phyloP scores from a whole-genome alignment of 2,888 invertebrate genomes.

The Agonopterix subpropinquella region DNA sequence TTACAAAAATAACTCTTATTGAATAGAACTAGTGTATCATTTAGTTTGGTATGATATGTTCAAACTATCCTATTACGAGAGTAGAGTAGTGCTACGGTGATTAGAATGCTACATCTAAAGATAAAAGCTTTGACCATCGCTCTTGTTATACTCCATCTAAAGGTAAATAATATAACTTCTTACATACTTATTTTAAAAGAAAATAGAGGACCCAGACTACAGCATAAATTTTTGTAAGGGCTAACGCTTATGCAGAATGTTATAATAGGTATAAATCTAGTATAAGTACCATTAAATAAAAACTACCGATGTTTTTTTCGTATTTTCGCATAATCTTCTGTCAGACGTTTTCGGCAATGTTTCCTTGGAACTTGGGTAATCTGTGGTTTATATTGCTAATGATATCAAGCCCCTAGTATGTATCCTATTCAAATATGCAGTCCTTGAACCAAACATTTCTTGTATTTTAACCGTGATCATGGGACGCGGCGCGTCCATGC shows the following conservation, averaged over 20 bases:
- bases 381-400: too few species aligned
- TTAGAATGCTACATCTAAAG: not conserved
- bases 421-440: too few species aligned
- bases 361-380: too few species aligned
- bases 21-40: conserved; percentile 20
- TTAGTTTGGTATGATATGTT: conserved; percentile 43
- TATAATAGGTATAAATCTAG: too few species aligned
- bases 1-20: conserved; percentile 13
- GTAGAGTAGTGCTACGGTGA: conserved; percentile 19
- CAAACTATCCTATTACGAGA: conserved; percentile 17
- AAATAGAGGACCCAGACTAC: not conserved
- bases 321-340: too few species aligned
- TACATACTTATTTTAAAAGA: not conserved
- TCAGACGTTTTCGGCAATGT: too few species aligned
- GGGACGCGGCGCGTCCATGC: not conserved
- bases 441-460: too few species aligned
- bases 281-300: too few species aligned
- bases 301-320: too few species aligned
- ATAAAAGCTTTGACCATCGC: not conserved
- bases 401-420: too few species aligned
- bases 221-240: not conserved
- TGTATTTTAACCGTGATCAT: too few species aligned
- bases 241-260: too few species aligned
- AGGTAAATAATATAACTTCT: not conserved
- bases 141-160: not conserved